Conservation (phyloP, 2,888 invertebrate genomes). For the Hanleya hanleyi region DNA sequence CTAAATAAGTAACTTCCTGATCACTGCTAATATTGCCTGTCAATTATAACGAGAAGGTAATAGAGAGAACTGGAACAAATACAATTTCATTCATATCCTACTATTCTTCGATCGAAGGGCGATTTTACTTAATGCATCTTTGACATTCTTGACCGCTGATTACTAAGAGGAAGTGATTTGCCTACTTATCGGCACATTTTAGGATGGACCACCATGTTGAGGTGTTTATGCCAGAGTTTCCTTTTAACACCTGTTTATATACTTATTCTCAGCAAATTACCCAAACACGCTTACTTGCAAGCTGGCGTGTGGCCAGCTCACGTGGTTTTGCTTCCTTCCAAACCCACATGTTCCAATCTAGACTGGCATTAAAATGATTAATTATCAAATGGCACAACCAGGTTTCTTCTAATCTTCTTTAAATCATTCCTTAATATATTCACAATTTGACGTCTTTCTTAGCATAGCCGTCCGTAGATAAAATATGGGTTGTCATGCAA, state of each 20-base stretch:
- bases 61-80: no score
- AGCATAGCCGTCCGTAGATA: no score
- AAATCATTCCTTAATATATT: neutral
- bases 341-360: neutral
- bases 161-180: no score
- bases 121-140: no score
- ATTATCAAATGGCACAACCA: neutral
- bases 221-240: conserved; percentile 2
- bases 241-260: conserved; percentile 1
- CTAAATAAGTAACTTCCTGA: no score
- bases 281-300: neutral
- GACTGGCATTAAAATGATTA: neutral
- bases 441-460: neutral
- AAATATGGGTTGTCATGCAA: no score
- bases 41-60: no score
- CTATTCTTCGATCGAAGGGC: no score
- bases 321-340: neutral
- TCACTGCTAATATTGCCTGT: no score
- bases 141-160: no score
- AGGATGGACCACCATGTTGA: conserved; percentile 6
- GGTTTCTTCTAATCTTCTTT: neutral
- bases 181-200: no score
- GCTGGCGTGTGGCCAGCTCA: neutral
- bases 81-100: no score
- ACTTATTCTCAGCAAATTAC: conserved; percentile 1